These are phyloP conservation scores for Sebastes trivittatus DNA, from an alignment of 2,797 vertebrate species.

Conservation along the genomic window DNA sequence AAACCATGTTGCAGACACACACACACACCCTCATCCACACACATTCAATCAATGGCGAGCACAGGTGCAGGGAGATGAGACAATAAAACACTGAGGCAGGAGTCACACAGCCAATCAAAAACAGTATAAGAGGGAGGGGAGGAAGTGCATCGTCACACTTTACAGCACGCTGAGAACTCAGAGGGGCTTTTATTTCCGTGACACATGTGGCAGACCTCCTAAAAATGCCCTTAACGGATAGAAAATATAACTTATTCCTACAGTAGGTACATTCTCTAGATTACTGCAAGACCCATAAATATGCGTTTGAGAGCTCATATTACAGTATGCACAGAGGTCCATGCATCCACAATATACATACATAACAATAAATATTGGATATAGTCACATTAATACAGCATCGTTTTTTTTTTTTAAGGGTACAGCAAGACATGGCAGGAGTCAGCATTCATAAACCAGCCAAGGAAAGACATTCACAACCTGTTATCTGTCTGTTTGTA, in stretches of 20 bases:
- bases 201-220: conserved; percentile 12
- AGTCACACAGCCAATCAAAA: not conserved
- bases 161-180: conserved; percentile 4
- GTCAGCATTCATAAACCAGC: conserved; percentile 28
- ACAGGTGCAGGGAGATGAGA: conserved; percentile 23
- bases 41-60: not conserved
- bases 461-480: conserved; percentile 16
- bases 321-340: conserved; percentile 85
- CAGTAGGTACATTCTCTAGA: conserved; percentile 79
- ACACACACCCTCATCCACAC: not conserved
- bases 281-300: conserved; percentile 84
- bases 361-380: conserved; percentile 89
- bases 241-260: conserved; percentile 86
- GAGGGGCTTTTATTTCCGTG: not conserved
- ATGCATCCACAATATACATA: conserved; percentile 86
- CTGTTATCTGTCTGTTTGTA: not conserved
- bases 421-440: not conserved
- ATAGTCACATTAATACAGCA: conserved; percentile 81
- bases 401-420: conserved; percentile 34
- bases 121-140: not conserved
- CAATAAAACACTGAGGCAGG: conserved; percentile 11
- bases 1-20: conserved; percentile 26
- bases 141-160: conserved; percentile 5
- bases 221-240: conserved; percentile 74
- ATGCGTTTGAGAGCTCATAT: conserved; percentile 79